Percentiles rank a stretch among this genome's conserved stretches.
Conservation (phyloP, 2,113 vertebrate species). For the Tricholaema leucomelas region DNA sequence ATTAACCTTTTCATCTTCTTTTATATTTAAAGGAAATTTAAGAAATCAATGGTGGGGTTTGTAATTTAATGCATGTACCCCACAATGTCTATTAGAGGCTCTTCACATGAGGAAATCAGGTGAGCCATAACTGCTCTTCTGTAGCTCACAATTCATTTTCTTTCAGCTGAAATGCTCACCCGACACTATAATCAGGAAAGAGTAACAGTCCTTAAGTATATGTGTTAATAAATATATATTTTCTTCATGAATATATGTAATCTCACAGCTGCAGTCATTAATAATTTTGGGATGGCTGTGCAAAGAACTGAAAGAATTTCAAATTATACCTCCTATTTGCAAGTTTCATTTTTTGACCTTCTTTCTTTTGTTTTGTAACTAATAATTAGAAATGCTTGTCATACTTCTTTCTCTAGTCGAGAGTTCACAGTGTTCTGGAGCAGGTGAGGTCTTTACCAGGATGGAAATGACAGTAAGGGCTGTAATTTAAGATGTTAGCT, state of each 20-base stretch:
- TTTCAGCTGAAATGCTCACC: neutral
- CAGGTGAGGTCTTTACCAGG: neutral
- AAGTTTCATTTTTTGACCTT: neutral
- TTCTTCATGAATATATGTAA: constrained; percentile 36
- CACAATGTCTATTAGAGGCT: neutral
- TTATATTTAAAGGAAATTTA: constrained; percentile 9
- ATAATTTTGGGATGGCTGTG: neutral
- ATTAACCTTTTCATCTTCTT: constrained; percentile 46
- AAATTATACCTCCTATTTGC: neutral
- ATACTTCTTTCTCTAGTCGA: neutral
- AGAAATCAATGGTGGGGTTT: neutral
- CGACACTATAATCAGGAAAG: neutral
- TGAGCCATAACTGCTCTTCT: constrained; percentile 28
- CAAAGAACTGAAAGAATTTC: neutral
- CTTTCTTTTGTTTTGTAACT: neutral
- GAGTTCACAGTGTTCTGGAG: neutral
- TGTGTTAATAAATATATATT: constrained; percentile 33
- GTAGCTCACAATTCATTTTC: neutral
- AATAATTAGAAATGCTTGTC: neutral
- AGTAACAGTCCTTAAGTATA: neutral
- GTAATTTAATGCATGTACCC: neutral
- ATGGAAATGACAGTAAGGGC: neutral
- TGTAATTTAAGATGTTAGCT: neutral
- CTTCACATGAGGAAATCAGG: neutral
- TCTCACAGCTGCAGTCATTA: constrained; percentile 13